phyloP scores from a whole-genome alignment of 2,888 invertebrate genomes.

The Meghimatium bilineatum region DNA sequence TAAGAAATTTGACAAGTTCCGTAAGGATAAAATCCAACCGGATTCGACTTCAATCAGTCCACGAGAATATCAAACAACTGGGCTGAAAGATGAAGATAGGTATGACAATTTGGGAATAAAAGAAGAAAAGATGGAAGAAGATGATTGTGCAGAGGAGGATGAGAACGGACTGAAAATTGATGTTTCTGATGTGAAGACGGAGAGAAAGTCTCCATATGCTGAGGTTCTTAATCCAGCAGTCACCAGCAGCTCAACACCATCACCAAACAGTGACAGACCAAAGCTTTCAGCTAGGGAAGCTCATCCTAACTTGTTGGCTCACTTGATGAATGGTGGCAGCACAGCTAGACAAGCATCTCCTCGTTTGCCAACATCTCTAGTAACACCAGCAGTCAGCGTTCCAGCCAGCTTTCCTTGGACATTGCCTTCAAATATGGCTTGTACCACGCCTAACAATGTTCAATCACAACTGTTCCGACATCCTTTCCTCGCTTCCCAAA shows the following conservation, averaged over 20 bases:
- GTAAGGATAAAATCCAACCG: conserved; percentile 56
- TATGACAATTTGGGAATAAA: conserved; percentile 23
- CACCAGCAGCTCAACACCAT: conserved; percentile 32
- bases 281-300: conserved; percentile 66
- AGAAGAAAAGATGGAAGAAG: conserved; percentile 41
- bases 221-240: conserved; percentile 1
- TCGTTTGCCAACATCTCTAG: neutral
- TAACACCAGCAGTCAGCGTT: neutral
- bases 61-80: conserved; percentile 18
- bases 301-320: conserved; percentile 71
- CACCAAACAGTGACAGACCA: conserved; percentile 44
- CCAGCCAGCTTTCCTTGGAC: conserved; percentile 24
- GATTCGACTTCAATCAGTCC: conserved; percentile 14
- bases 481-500: conserved; percentile 14
- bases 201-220: conserved; percentile 18
- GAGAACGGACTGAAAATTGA: conserved; percentile 38
- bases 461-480: conserved; percentile 30
- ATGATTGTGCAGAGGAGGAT: conserved; percentile 31
- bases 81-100: conserved; percentile 28
- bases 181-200: conserved; percentile 28
- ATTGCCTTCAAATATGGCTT: conserved; percentile 5
- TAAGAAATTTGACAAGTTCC: conserved; percentile 71
- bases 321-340: conserved; percentile 57
- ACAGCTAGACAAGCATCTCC: conserved; percentile 1
- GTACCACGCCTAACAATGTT: neutral